These are phyloP conservation scores for Atopsyche davidsoni DNA, from an alignment of 1,140 invertebrate species.

Conservation along the genomic window DNA sequence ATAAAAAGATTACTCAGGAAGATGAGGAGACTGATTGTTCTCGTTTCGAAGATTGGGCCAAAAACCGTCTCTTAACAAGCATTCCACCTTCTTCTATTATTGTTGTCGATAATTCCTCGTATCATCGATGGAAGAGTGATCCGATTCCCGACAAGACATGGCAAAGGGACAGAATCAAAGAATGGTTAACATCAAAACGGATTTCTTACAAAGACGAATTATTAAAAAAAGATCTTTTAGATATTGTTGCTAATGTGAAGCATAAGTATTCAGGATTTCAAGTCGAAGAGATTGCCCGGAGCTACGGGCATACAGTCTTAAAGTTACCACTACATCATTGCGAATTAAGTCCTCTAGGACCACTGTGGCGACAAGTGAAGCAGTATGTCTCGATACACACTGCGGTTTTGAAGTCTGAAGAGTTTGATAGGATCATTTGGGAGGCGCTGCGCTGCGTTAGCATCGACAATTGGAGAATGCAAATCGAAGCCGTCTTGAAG, in stretches of 20 bases:
- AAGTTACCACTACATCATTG: conserved; percentile 2
- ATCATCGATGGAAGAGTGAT: conserved; percentile 1
- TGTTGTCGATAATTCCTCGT: conserved; percentile 6
- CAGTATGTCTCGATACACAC: neutral
- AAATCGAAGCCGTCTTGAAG: neutral
- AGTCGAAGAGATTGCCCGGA: conserved; percentile 2
- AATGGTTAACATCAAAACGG: conserved; percentile 2
- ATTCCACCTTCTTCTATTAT: conserved; percentile 7
- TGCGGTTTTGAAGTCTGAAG: neutral
- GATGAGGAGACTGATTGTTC: neutral
- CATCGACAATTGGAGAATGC: neutral
- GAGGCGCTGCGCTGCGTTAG: neutral
- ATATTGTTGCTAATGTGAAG: neutral
- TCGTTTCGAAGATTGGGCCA: conserved; percentile 5
- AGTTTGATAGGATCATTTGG: neutral
- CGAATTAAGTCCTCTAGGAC: conserved; percentile 6
- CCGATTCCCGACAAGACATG: conserved; percentile 6
- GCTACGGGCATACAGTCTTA: conserved; percentile 2
- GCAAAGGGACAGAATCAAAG: conserved; percentile 10
- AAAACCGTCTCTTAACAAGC: conserved; percentile 1
- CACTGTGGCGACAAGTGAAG: conserved; percentile 3
- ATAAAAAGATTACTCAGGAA: neutral
- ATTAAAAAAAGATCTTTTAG: conserved; percentile 13
- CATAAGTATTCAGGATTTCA: neutral
- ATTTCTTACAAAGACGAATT: conserved; percentile 2